Evolutionary conservation across 1,140 invertebrate species (phyloP).

Genomic region (Musca vetustissima): DNA sequence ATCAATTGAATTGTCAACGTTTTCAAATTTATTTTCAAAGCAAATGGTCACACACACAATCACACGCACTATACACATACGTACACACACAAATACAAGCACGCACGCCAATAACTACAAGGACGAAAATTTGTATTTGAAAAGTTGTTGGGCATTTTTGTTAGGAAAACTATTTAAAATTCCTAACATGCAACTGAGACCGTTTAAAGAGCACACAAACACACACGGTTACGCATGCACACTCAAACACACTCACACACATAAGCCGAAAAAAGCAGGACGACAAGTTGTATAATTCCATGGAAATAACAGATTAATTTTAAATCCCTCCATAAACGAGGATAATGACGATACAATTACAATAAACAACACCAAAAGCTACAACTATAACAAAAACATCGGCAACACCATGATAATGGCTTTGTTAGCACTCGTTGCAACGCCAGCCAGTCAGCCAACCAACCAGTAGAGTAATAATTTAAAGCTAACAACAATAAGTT

Average conservation of each 20-base stretch:
- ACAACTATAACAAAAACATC: neutral
- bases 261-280: no score
- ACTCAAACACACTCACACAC: no score
- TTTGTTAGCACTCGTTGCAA: slow-evolving; percentile 7
- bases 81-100: no score
- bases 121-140: neutral
- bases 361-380: neutral
- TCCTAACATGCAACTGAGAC: neutral
- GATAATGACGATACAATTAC: slow-evolving; percentile 18
- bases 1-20: slow-evolving; percentile 14
- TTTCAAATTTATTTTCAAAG: neutral
- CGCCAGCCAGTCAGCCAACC: no score
- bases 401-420: neutral
- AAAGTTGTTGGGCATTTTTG: neutral
- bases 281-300: slow-evolving; percentile 10
- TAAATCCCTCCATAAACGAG: slow-evolving; percentile 13
- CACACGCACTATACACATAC: no score
- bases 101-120: neutral
- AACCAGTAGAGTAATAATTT: slow-evolving; percentile 12
- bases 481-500: slow-evolving; percentile 15
- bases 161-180: neutral
- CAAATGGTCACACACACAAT: no score
- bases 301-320: slow-evolving; percentile 17
- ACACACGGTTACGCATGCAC: no score
- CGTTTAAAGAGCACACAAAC: no score